Conservation (phyloP, 2,888 invertebrate genomes). For the Apodemia zela region DNA sequence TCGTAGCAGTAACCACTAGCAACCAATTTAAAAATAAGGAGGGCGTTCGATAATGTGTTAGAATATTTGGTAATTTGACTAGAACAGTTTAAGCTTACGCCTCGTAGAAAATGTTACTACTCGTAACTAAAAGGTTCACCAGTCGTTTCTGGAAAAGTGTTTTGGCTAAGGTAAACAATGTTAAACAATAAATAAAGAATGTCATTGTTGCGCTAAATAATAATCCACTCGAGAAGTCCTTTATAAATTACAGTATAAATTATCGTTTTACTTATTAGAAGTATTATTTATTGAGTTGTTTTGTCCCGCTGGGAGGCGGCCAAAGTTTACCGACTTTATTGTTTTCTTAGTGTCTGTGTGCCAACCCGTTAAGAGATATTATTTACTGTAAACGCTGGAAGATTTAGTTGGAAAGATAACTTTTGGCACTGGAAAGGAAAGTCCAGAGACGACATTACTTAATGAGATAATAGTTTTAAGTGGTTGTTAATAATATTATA, state of each 20-base stretch:
- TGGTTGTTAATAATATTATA: background rate
- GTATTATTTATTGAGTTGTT: slow-evolving; percentile 29
- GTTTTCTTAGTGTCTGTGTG: slow-evolving; percentile 35
- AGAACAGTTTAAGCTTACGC: too few relatives aligned
- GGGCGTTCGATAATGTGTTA: too few relatives aligned
- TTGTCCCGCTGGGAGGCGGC: slow-evolving; percentile 31
- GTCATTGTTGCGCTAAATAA: background rate
- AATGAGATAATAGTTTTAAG: slow-evolving; percentile 6
- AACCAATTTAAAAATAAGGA: too few relatives aligned
- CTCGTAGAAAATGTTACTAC: too few relatives aligned
- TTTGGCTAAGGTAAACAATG: background rate
- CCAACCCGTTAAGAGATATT: slow-evolving; percentile 33
- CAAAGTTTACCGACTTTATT: slow-evolving; percentile 33
- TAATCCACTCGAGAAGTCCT: background rate
- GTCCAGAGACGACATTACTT: background rate
- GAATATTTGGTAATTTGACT: too few relatives aligned
- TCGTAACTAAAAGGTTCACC: too few relatives aligned
- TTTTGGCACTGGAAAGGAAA: slow-evolving; percentile 28
- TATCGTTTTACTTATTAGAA: slow-evolving; percentile 26
- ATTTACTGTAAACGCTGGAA: slow-evolving; percentile 24
- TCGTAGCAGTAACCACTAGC: too few relatives aligned
- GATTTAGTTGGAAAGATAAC: slow-evolving; percentile 29
- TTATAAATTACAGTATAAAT: slow-evolving; percentile 3
- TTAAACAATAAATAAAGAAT: background rate
- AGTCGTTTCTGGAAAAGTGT: too few relatives aligned